phyloP scores from a whole-genome alignment of 2,888 invertebrate species.

The Parascotia fuliginaria region DNA sequence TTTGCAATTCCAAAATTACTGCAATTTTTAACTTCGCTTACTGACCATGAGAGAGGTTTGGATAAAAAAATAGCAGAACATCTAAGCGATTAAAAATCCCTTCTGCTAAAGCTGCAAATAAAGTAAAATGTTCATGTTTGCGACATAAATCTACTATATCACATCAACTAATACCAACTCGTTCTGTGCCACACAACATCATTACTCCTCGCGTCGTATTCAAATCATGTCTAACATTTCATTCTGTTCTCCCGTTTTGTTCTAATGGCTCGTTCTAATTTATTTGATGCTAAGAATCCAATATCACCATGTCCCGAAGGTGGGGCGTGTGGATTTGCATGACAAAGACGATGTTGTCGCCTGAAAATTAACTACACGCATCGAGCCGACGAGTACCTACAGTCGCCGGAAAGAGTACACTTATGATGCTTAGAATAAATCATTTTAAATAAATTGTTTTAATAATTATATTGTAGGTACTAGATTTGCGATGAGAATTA shows the following conservation, averaged over 20 bases:
- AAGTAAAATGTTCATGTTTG: too few species aligned
- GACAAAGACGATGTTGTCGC: slow-evolving; percentile 61
- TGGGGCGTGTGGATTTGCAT: slow-evolving; percentile 61
- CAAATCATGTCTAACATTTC: not conserved
- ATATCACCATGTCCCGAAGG: slow-evolving; percentile 42
- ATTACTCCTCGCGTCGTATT: not conserved
- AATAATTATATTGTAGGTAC: too few species aligned
- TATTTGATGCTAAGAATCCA: slow-evolving; percentile 48
- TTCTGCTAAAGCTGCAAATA: too few species aligned
- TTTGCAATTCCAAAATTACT: too few species aligned
- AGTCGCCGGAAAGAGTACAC: slow-evolving; percentile 9
- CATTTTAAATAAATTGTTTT: too few species aligned
- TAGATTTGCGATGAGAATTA: too few species aligned
- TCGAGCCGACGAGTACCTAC: slow-evolving; percentile 28
- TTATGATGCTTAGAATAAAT: slow-evolving; percentile 16
- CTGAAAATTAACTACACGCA: slow-evolving; percentile 63
- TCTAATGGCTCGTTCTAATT: slow-evolving; percentile 38
- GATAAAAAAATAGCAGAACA: too few species aligned
- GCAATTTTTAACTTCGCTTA: too few species aligned
- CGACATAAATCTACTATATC: not conserved
- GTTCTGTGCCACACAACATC: not conserved
- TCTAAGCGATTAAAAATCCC: too few species aligned
- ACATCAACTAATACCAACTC: not conserved
- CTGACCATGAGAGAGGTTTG: too few species aligned
- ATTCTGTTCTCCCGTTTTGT: slow-evolving; percentile 7